Base-by-base conservation (phyloP, 1,140 invertebrate species). In the Penaeus chinensis region DNA sequence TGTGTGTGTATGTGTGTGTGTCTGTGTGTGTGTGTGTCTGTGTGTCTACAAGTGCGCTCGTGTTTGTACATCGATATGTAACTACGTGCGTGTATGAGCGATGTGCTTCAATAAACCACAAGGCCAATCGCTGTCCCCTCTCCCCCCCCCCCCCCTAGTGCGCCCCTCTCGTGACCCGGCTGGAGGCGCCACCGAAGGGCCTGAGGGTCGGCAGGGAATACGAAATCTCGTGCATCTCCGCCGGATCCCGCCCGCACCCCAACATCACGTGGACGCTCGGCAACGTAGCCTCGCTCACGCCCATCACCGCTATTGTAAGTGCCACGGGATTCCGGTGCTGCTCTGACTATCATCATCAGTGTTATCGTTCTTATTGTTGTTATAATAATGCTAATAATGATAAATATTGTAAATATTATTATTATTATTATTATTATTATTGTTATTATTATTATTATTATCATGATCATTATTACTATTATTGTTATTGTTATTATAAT, bases 191-290 rank as follows among this genome's bases (percentile, higher is more conserved):
- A 0, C 89, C 89, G 13, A 88, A 85, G 42, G 81, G 78, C 27
- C 79, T 90, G 24, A 83, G 84, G 69, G 89, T 87, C 8, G 84
- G 86, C 5, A 69, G 79, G 78, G 66, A 82, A 61, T 87, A 90
- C 82, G 71, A 87, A 22, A 90, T 90, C 54, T 54, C 74, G 32
- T 90, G 89, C 86, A 54, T 88, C 47, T 81, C 86, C 0, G 87
- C 85, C 24, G 89, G 89, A 18, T 88, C 85, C 3, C 69, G 89
- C 16, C 89, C 89, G 27, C 85, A 90, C 13, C 78, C 89, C 13
- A 90, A 90, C 61, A 84, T 90, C 42, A 90, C 89, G 0, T 90
- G 89, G 89, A 87, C 89, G 24, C 84, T 90, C n/a, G 89, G 85
- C 27, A 89, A 87, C 65, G 76, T 84, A 0, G 89, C 84, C 4